phyloP scores from a whole-genome alignment of 2,888 invertebrate genomes.

The Lypha dubia region DNA sequence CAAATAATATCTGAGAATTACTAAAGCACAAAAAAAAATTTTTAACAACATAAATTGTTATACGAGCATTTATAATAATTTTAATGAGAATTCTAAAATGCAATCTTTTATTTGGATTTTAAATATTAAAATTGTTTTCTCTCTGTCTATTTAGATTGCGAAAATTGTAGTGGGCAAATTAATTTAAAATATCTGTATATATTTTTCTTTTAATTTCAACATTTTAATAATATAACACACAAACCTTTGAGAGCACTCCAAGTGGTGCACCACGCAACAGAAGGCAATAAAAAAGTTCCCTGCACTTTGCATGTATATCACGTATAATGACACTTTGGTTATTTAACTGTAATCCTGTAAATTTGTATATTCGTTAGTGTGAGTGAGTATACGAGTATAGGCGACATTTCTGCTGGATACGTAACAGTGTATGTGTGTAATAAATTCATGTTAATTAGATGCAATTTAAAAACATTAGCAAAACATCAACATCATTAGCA shows the following conservation, averaged over 20 bases:
- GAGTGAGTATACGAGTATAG: conserved; percentile 10
- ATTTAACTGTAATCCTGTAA: conserved; percentile 84
- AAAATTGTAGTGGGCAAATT: background rate
- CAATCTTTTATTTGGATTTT: background rate
- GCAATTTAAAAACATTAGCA: conserved; percentile 71
- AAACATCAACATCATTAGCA: conserved; percentile 67
- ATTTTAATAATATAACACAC: conserved; percentile 61
- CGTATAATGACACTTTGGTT: conserved; percentile 88
- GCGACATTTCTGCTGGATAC: conserved; percentile 3
- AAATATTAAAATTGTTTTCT: background rate
- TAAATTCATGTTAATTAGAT: conserved; percentile 74
- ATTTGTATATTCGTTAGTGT: conserved; percentile 29
- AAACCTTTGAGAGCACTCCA: conserved; percentile 90
- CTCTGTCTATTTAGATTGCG: background rate
- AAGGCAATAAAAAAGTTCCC: conserved; percentile 90
- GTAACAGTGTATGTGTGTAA: background rate
- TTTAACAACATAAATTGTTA: too few species aligned
- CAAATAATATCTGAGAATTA: too few species aligned
- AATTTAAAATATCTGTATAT: conserved; percentile 10
- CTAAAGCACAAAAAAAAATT: too few species aligned
- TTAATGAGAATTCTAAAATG: background rate
- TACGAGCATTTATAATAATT: background rate
- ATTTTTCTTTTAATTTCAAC: conserved; percentile 19
- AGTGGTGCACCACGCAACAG: conserved; percentile 90
- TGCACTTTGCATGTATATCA: conserved; percentile 92